Conservation (phyloP, 2,113 vertebrate genomes). For the Crotalus tigris region DNA sequence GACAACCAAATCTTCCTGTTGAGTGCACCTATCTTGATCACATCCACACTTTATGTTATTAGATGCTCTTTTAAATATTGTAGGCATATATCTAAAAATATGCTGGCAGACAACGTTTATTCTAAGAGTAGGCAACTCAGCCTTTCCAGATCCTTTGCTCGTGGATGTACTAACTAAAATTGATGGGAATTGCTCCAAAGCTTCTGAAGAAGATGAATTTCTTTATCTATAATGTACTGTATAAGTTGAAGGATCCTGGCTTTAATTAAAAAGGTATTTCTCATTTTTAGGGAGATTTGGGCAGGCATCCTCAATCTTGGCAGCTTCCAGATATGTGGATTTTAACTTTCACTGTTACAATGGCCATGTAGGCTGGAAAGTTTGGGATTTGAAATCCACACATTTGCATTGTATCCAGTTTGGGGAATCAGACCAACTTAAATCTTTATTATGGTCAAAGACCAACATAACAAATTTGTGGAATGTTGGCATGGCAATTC, state of each 20-base stretch:
- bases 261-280: neutral
- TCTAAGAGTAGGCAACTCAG: neutral
- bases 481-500: neutral
- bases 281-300: neutral
- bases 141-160: neutral
- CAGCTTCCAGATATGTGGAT: neutral
- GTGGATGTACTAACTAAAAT: neutral
- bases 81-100: neutral
- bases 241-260: neutral
- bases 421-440: neutral
- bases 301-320: neutral
- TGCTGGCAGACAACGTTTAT: neutral
- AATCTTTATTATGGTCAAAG: neutral
- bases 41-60: neutral
- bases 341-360: neutral
- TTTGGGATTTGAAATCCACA: neutral
- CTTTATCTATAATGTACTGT: neutral
- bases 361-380: neutral
- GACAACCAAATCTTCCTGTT: neutral
- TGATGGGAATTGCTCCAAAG: neutral
- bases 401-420: neutral
- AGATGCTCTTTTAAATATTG: neutral
- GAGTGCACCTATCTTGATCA: neutral
- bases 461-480: neutral
- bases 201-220: neutral